phyloP scores from a whole-genome alignment of 1,140 invertebrate genomes.

The Calliopsis andreniformis region DNA sequence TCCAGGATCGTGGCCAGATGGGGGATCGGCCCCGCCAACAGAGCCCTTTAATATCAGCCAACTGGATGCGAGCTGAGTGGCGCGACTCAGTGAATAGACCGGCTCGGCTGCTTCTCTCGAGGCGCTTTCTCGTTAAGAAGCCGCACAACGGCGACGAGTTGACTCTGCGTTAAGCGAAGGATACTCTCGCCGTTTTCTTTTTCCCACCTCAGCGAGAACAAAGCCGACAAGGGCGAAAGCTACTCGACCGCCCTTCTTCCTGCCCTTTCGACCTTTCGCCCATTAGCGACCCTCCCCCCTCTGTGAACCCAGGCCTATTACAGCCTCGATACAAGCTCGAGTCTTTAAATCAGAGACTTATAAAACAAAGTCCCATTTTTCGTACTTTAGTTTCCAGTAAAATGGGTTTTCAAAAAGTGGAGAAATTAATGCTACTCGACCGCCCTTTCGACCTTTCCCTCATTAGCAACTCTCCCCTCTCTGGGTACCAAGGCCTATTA shows the following conservation, averaged over 20 bases:
- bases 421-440: no score
- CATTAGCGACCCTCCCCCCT: background rate
- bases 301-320: background rate
- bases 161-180: slow-evolving; percentile 37
- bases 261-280: background rate
- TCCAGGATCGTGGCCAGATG: slow-evolving; percentile 5
- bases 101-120: background rate
- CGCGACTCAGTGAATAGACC: slow-evolving; percentile 54
- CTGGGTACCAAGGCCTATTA: no score
- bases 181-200: slow-evolving; percentile 20
- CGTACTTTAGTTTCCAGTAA: no score
- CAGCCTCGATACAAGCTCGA: no score
- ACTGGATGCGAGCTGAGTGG: background rate
- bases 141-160: slow-evolving; percentile 17
- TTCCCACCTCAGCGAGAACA: slow-evolving; percentile 21
- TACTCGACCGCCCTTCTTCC: background rate
- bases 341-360: no score
- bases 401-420: no score
- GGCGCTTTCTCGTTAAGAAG: slow-evolving; percentile 57
- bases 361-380: no score
- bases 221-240: background rate
- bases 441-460: no score
- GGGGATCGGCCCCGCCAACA: slow-evolving; percentile 1
- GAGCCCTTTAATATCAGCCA: slow-evolving; percentile 45
- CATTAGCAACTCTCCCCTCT: no score